Evolutionary conservation across 2,113 vertebrate species (phyloP), one percentile per base, ranked within the genome.

Genomic region (Leptocoma aspasia): DNA sequence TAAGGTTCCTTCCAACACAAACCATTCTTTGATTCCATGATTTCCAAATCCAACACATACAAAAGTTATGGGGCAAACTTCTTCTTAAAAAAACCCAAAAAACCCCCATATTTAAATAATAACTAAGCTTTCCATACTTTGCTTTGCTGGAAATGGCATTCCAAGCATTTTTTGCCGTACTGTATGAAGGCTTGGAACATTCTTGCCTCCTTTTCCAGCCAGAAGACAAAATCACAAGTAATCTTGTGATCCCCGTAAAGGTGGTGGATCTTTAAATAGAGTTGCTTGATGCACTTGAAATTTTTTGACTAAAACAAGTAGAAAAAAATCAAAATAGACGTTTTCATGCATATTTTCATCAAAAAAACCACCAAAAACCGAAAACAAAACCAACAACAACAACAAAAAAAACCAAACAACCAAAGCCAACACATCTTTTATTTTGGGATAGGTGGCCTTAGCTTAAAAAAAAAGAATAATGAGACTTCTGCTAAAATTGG

Each of bases 221-320:
- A 68, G 57, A 68, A 93, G 66, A 68, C 44, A 69, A 68, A 82
- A 88, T 83, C 61, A 61, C 13, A 1, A 96, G 75, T 45, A 81
- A 75, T 95, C 84, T 60, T 91, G 87, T 90, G 75, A 94, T 90
- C 30, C 54, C 47, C 11, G 0, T 69, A 72, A 92, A 93, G 66
- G 81, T 82, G 84, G 28, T 44, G 41, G 44, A 42, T 88, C 82
- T 93, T 85, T 93, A 96, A 95, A 96, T 89, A 95, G 90, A 70
- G 54, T 52, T 86, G 13, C 11, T 69, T 50, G 11, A 82, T 92
- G 59, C 22, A 72, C 44, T 94, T 45, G 26, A 76, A 94, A 86
- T 73, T 56, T 82, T 41, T 90, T 88, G 26, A 70, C 53, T 92
- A 15, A 65, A 90, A 45, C 13, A 63, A 75, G 78, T 91, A 53